Percentiles rank a stretch among this genome's conserved stretches.
These are phyloP conservation scores for Hirtodrosophila trivittata DNA, from an alignment of 2,888 invertebrate species.

Conservation along the genomic window DNA sequence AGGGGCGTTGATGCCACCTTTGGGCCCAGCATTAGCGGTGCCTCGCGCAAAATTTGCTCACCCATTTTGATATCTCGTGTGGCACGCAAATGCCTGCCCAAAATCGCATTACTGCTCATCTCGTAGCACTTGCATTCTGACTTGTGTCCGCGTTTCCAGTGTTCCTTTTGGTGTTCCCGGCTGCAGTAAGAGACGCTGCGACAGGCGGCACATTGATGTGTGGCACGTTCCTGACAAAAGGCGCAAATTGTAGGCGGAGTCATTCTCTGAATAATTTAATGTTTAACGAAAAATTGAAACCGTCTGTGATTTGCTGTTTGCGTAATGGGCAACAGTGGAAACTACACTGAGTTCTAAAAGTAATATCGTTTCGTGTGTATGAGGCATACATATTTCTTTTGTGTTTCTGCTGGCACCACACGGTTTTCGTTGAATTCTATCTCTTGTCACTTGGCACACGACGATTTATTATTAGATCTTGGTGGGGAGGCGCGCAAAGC, in stretches of 20 bases:
- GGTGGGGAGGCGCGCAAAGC: slow-evolving; percentile 11
- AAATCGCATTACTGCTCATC: slow-evolving; percentile 84
- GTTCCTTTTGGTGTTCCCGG: slow-evolving; percentile 88
- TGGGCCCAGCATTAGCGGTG: slow-evolving; percentile 88
- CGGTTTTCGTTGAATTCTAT: slow-evolving; percentile 31
- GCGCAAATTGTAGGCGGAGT: slow-evolving; percentile 84
- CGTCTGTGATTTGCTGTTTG: slow-evolving; percentile 43
- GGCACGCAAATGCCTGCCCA: slow-evolving; percentile 88
- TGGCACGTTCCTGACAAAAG: slow-evolving; percentile 87
- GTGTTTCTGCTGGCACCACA: slow-evolving; percentile 42
- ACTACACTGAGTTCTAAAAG: slow-evolving; percentile 48
- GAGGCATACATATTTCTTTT: slow-evolving; percentile 37
- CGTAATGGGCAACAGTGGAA: slow-evolving; percentile 63
- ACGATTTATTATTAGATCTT: slow-evolving; percentile 66
- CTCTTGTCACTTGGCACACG: slow-evolving; percentile 70
- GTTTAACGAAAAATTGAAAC: slow-evolving; percentile 3
- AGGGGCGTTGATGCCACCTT: slow-evolving; percentile 86
- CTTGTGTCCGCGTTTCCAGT: slow-evolving; percentile 89
- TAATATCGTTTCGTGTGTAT: slow-evolving; percentile 34
- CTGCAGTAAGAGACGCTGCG: slow-evolving; percentile 89
- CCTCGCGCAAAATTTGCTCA: slow-evolving; percentile 88
- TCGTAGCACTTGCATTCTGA: slow-evolving; percentile 85
- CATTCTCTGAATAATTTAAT: slow-evolving; percentile 23
- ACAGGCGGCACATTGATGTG: slow-evolving; percentile 88
- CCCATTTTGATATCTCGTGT: slow-evolving; percentile 88